Evolutionary conservation across 2,888 invertebrate genomes (phyloP).

Genomic region (Galerucella calmariensis): DNA sequence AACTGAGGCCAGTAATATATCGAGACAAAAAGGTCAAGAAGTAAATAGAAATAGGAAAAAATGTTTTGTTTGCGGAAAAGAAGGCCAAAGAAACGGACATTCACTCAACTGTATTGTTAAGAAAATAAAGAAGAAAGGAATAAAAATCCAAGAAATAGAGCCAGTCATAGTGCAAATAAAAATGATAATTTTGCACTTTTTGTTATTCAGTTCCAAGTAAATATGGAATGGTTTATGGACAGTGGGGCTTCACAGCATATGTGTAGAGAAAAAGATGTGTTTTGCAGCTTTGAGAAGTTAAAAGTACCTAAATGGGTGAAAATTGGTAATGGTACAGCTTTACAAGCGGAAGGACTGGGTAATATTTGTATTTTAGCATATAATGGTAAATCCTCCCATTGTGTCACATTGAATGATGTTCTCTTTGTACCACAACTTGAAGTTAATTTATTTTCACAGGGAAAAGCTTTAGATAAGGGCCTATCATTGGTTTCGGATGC

Average conservation of each 20-base stretch:
- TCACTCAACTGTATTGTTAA: no score
- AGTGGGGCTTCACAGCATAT: not conserved
- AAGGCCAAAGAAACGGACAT: no score
- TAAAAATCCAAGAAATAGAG: no score
- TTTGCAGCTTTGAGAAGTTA: not conserved
- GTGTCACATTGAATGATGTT: constrained; percentile 46
- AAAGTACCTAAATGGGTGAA: constrained; percentile 23
- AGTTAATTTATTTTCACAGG: no score
- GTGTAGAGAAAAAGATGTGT: not conserved
- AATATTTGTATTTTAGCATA: constrained; percentile 6
- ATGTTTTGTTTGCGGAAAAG: no score
- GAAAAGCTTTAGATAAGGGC: no score
- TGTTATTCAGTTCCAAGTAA: not conserved
- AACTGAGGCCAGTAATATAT: no score
- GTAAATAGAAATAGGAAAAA: no score
- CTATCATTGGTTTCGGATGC: not conserved
- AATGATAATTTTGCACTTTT: not conserved
- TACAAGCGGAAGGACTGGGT: constrained; percentile 29
- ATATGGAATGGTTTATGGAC: not conserved
- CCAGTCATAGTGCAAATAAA: no score
- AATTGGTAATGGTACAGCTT: constrained; percentile 32
- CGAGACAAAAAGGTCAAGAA: no score
- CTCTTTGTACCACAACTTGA: constrained; percentile 22
- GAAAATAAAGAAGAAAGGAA: no score
- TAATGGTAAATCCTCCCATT: constrained; percentile 35